These are phyloP conservation scores for Actinemys pallida DNA, from an alignment of 2,113 vertebrate species.

Conservation along the genomic window DNA sequence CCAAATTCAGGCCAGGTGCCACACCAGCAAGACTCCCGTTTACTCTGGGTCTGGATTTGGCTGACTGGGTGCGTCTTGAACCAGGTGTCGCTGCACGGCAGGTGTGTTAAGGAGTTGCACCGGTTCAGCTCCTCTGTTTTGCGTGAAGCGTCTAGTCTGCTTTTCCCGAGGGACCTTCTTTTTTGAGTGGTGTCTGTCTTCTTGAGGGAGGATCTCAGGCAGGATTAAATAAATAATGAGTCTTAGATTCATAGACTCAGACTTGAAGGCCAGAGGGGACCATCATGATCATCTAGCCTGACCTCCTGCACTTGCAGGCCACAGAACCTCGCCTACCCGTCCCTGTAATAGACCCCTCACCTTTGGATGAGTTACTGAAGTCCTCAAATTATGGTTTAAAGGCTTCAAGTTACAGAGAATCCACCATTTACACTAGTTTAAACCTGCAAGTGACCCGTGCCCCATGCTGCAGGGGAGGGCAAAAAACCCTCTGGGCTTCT, in stretches of 20 bases:
- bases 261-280: too few species aligned
- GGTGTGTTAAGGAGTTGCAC: not conserved
- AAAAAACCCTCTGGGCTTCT: too few species aligned
- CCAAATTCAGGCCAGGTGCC: not conserved
- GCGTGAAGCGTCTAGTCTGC: not conserved
- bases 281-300: too few species aligned
- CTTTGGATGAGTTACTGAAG: too few species aligned
- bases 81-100: not conserved
- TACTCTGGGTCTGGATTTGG: not conserved
- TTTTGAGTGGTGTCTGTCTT: not conserved
- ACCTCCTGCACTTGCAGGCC: too few species aligned
- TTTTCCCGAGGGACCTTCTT: rapidly evolving
- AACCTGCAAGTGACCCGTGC: too few species aligned
- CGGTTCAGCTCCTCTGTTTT: not conserved
- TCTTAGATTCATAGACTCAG: not conserved
- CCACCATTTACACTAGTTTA: too few species aligned
- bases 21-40: not conserved
- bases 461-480: too few species aligned
- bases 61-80: not conserved
- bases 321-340: too few species aligned
- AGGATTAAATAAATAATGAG: constrained; percentile 16
- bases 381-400: too few species aligned
- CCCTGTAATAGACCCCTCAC: too few species aligned
- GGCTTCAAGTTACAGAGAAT: too few species aligned
- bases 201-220: not conserved